phyloP scores from a whole-genome alignment of 2,888 invertebrate genomes.

The Oeneis ivallda region DNA sequence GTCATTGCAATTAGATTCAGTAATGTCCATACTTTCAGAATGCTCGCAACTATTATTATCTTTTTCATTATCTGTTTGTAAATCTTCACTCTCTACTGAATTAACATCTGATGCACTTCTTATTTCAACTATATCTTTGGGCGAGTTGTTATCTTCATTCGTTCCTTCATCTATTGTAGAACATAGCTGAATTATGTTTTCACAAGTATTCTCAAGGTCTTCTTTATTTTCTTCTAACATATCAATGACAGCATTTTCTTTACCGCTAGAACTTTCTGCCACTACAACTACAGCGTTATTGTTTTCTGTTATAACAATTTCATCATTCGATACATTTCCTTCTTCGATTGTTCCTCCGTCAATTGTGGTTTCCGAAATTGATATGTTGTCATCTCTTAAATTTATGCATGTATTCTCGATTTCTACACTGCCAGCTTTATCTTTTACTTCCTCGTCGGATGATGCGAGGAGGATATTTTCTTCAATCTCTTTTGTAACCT shows the following conservation, averaged over 20 bases:
- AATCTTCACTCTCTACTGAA: constrained; percentile 24
- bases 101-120: constrained; percentile 20
- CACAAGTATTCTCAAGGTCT: not conserved
- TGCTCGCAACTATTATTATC: not conserved
- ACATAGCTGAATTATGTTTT: not conserved
- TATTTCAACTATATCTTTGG: constrained; percentile 19
- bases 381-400: constrained; percentile 35
- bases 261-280: not conserved
- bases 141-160: not conserved
- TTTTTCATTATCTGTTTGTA: constrained; percentile 7
- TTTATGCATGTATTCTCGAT: constrained; percentile 36
- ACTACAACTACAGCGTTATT: constrained; percentile 13
- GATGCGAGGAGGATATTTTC: constrained; percentile 62
- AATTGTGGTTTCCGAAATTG: constrained; percentile 32
- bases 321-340: constrained; percentile 10
- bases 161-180: not conserved
- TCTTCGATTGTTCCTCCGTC: constrained; percentile 12
- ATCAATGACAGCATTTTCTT: not conserved
- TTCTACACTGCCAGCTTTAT: constrained; percentile 36
- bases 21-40: constrained; percentile 12
- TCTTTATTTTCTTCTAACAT: constrained; percentile 1
- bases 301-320: constrained; percentile 10
- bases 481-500: constrained; percentile 46
- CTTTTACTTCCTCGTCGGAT: constrained; percentile 54
- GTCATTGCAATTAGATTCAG: constrained; percentile 5